Evolutionary conservation across 2,797 vertebrate species (phyloP).

Genomic region (Coilia nasus): DNA sequence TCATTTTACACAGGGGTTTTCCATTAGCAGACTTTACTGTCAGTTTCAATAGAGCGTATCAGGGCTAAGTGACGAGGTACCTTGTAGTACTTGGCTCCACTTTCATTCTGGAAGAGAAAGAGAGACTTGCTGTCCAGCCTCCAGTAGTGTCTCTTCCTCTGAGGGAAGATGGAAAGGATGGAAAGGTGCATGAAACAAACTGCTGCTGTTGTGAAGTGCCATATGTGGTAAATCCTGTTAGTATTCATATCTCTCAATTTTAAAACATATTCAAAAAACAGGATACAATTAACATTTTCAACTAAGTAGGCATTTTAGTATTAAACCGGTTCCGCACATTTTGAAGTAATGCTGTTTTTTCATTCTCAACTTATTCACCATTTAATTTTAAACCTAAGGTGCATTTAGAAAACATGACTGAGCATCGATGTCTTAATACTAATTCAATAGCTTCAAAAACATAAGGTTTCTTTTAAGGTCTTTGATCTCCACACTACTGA

Average conservation of each 20-base stretch:
- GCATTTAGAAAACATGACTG: not conserved
- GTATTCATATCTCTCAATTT: not conserved
- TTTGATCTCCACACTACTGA: not conserved
- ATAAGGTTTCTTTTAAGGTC: not conserved
- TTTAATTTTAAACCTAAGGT: not conserved
- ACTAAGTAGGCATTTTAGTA: not conserved
- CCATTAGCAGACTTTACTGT: not conserved
- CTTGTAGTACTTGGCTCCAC: constrained; percentile 85
- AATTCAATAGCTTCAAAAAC: not conserved
- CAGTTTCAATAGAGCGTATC: not conserved
- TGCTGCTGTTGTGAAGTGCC: not conserved
- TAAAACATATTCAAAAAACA: not conserved
- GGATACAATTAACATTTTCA: not conserved
- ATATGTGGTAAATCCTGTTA: too few species aligned
- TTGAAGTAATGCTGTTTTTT: not conserved
- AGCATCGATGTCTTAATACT: not conserved
- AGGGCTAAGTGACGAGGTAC: constrained; percentile 57
- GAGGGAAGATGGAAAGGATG: not conserved
- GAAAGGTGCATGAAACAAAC: not conserved
- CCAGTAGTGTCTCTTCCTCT: constrained; percentile 87
- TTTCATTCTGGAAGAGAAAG: constrained; percentile 84
- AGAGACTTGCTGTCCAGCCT: constrained; percentile 84
- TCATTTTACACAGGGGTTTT: constrained; percentile 5
- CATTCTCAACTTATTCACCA: not conserved
- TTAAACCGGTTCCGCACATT: not conserved